A percentile compares a stretch with the other conserved stretches of the same genome.
phyloP scores from a whole-genome alignment of 2,888 invertebrate genomes.

The Drosophila colorata region DNA sequence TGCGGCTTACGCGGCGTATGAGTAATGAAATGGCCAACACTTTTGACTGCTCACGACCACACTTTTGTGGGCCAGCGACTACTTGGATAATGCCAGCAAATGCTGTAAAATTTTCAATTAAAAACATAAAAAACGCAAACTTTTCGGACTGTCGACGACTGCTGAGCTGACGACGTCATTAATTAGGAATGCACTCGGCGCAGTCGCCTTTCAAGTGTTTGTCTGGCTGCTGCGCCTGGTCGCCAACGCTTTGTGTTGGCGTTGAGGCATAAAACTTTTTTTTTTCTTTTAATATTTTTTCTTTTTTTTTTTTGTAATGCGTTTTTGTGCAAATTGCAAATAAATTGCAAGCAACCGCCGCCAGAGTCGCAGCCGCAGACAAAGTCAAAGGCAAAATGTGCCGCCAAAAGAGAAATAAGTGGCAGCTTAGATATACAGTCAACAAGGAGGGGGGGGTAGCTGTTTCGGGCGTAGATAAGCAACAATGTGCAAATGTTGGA shows the following conservation, averaged over 20 bases:
- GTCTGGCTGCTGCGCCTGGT: slow-evolving; percentile 52
- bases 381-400: slow-evolving; percentile 51
- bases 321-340: slow-evolving; percentile 75
- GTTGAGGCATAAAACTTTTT: slow-evolving; percentile 67
- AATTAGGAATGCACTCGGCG: slow-evolving; percentile 73
- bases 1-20: slow-evolving; percentile 62
- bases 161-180: slow-evolving; percentile 64
- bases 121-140: slow-evolving; percentile 31
- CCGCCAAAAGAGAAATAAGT: slow-evolving; percentile 33
- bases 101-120: slow-evolving; percentile 62
- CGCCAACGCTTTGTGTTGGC: slow-evolving; percentile 71
- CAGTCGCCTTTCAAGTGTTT: slow-evolving; percentile 69
- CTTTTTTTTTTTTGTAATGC: slow-evolving; percentile 47
- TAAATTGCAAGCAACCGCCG: slow-evolving; percentile 63
- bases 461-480: slow-evolving; percentile 24
- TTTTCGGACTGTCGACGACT: slow-evolving; percentile 32
- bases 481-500: slow-evolving; percentile 33
- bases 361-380: slow-evolving; percentile 35
- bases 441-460: slow-evolving; percentile 7
- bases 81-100: slow-evolving; percentile 28
- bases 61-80: not conserved
- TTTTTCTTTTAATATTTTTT: no score
- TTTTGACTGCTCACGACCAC: slow-evolving; percentile 45
- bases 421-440: slow-evolving; percentile 33
- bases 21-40: slow-evolving; percentile 64